Evolutionary conservation across 2,888 invertebrate species (phyloP), one percentile per base, ranked within the genome.

Genomic region (Drosophila kuntzei): DNA sequence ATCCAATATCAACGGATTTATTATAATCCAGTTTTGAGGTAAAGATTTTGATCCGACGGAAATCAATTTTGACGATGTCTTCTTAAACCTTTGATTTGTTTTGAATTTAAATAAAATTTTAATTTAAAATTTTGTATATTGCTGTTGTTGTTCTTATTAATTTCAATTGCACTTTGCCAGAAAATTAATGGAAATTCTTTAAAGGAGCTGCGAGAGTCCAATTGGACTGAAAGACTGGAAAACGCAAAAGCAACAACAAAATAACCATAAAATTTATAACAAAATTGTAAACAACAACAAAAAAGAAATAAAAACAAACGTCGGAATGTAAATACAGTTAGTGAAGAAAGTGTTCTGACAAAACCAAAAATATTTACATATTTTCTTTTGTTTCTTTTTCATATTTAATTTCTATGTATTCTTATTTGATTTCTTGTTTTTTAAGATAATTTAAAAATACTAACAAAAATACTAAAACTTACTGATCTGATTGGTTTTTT

Each of bases 1-100:
- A 90, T 89, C 92, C 92, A 90, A 92, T 91, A 81, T 91, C 92
- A 89, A 90, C 92, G 89, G 91, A 91, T 92, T 92, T 92, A 75
- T 89, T 90, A 90, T 92, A 92, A 92, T 92, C 92, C 92, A 92
- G 92, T 90, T 92, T 92, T 90, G 90, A 85, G 55, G 88, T 76
- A 83, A 91, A 91, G 78, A 90, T 91, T 90, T 91, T 91, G 71
- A 91, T 91, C 67, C 91, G 91, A 76, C 90, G 91, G 86, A 91
- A 91, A 91, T 90, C 89, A 91, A 91, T 90, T 90, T 91, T 91
- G 90, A 73, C 78, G 79, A 69, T 58, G 70, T 87, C 68, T 65
- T 59, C 44, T 57, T 65, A 11, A 65, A 74, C 81, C 89, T 77
- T 87, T 54, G n/a, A n/a, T n/a, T n/a, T n/a, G n/a, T 37, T 18